A percentile compares a stretch with the other conserved stretches of the same genome.
These are phyloP conservation scores for Ormyrus thymus DNA, from an alignment of 2,888 invertebrate genomes.

Conservation along the genomic window DNA sequence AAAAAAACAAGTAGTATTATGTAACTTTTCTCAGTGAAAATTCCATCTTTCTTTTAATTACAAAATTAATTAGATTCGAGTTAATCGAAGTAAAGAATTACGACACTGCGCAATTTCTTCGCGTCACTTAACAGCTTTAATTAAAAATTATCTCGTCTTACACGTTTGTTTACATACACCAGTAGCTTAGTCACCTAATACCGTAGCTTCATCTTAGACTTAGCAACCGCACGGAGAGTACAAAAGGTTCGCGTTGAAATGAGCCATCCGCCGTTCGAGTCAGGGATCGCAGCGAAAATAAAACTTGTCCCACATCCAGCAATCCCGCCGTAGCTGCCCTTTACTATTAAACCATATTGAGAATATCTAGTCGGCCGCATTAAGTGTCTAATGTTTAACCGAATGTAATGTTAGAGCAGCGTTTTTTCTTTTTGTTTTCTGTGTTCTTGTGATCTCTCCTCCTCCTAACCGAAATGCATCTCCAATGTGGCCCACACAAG, in stretches of 20 bases:
- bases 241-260: too few species aligned
- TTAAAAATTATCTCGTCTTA: too few species aligned
- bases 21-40: neutral
- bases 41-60: slow-evolving; percentile 44
- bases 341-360: slow-evolving; percentile 11
- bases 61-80: slow-evolving; percentile 13
- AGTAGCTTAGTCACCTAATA: too few species aligned
- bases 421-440: slow-evolving; percentile 67
- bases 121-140: too few species aligned
- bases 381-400: slow-evolving; percentile 64
- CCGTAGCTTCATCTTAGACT: too few species aligned
- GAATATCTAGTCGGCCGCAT: slow-evolving; percentile 30
- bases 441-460: slow-evolving; percentile 72
- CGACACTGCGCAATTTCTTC: too few species aligned
- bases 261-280: too few species aligned
- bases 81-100: neutral
- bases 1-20: too few species aligned
- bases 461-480: slow-evolving; percentile 31
- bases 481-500: slow-evolving; percentile 73
- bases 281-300: neutral
- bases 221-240: too few species aligned
- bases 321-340: too few species aligned
- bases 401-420: slow-evolving; percentile 72
- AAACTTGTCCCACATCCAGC: neutral
- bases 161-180: too few species aligned